phyloP scores from a whole-genome alignment of 2,797 vertebrate species.

The Carduelis carduelis region DNA sequence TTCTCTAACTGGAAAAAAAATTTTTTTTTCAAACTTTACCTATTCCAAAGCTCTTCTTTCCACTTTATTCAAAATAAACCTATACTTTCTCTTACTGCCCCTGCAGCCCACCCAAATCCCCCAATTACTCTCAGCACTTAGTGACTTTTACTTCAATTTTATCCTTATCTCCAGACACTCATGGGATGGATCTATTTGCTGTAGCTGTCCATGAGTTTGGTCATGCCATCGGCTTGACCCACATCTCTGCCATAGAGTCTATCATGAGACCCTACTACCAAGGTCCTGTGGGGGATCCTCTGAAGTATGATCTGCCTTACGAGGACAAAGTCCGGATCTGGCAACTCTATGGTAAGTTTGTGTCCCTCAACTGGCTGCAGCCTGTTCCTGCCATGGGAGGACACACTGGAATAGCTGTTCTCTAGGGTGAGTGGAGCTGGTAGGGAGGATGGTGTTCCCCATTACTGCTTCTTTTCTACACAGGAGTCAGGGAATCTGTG shows the following conservation, averaged over 20 bases:
- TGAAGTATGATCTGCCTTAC: slow-evolving; percentile 91
- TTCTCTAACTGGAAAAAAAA: not conserved
- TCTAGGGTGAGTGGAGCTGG: not conserved
- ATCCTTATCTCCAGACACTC: slow-evolving; percentile 77
- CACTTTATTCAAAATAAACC: not conserved
- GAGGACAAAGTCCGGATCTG: slow-evolving; percentile 94
- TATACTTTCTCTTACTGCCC: not conserved
- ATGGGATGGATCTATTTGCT: slow-evolving; percentile 93
- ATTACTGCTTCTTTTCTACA: not conserved
- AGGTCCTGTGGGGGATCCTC: slow-evolving; percentile 93
- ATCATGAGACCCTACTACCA: slow-evolving; percentile 98
- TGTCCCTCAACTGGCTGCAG: not conserved
- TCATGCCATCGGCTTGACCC: slow-evolving; percentile 93
- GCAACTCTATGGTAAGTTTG: slow-evolving; percentile 89
- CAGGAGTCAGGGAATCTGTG: slow-evolving; percentile 93
- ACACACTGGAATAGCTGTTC: not conserved
- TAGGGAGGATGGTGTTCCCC: not conserved
- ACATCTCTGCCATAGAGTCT: slow-evolving; percentile 88
- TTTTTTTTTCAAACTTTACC: not conserved
- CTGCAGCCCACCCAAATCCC: not conserved
- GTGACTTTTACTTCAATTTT: not conserved
- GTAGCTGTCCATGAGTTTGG: slow-evolving; percentile 97
- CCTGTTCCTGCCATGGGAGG: accelerated
- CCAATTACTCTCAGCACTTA: not conserved
- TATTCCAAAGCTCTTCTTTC: not conserved